A percentile compares a stretch with the other conserved stretches of the same genome.
Conservation (phyloP, 2,888 invertebrate species). For the Alviniconcha strummeri region DNA sequence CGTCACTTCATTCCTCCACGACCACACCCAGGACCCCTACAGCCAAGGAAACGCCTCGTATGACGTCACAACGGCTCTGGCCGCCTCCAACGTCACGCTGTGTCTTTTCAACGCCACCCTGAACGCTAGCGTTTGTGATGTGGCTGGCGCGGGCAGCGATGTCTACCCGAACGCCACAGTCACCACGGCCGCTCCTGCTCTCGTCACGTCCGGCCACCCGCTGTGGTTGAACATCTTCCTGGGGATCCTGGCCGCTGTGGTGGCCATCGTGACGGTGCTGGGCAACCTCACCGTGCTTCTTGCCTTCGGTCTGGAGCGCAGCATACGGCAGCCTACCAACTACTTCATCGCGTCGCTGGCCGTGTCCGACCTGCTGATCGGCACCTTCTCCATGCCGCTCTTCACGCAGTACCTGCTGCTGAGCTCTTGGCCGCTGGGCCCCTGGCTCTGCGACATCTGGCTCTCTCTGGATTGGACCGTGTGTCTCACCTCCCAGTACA, state of each 20-base stretch:
- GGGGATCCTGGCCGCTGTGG: constrained; percentile 88
- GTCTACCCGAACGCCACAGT: neutral
- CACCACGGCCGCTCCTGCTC: neutral
- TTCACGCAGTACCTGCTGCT: constrained; percentile 97
- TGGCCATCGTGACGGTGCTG: constrained; percentile 92
- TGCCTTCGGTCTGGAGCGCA: constrained; percentile 94
- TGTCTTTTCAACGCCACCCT: constrained; percentile 35
- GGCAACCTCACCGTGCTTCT: constrained; percentile 96
- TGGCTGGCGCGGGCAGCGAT: neutral
- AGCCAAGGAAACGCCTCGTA: neutral
- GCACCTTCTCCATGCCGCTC: constrained; percentile 98
- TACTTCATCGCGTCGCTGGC: constrained; percentile 99
- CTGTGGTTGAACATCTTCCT: constrained; percentile 93
- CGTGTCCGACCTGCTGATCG: constrained; percentile 97
- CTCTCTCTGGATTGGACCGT: constrained; percentile 99
- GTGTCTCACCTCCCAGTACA: constrained; percentile 98
- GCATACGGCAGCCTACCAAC: constrained; percentile 95
- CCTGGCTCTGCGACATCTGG: constrained; percentile 97
- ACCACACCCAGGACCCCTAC: constrained; percentile 2
- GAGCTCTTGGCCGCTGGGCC: constrained; percentile 97
- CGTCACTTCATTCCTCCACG: neutral
- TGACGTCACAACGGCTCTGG: neutral
- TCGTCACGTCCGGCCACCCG: constrained; percentile 77
- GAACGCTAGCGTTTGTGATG: constrained; percentile 34
- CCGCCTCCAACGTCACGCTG: constrained; percentile 16